Evolutionary conservation across 2,888 invertebrate genomes (phyloP), one percentile per base, ranked within the genome.

Genomic region (Cremastinae sp.): DNA sequence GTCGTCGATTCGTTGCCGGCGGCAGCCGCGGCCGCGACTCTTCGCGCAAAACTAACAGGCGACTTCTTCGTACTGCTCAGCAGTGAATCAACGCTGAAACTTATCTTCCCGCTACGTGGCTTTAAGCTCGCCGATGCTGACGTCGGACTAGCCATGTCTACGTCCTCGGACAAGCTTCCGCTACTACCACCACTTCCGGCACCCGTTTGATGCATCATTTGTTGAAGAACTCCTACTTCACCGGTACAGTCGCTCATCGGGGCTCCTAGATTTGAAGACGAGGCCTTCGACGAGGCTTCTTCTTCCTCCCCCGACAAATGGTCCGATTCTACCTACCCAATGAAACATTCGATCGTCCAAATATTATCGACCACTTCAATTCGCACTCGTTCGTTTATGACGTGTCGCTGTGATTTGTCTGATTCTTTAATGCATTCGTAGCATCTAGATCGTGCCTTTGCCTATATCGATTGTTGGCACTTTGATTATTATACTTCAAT

Each of bases 51-150:
- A 59, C 78, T 78, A 0, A 79, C 58, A 16, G 80, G 74, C 36
- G 80, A 84, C 75, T 86, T 88, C 80, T 85, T 88, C 74, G 89
- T 88, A 71, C 89, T 85, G 82, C 90, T 90, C 38, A 94, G 87
- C 18, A 94, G 86, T 0, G 94, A 92, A 89, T 94, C 94, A 56
- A 94, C 94, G 90, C 94, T 94, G 89, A 94, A 94, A 76, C 94
- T 94, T 85, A 94, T 94, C 83, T 94, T 93, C 81, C 93, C 89
- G 74, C 87, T 87, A 22, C 87, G 82, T 14, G 89, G 88, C 72
- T 89, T 89, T 51, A 89, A 78, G 66, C 86, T 87, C 45, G 89
- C 86, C 43, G 88, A 85, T 12, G 88, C 87, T 54, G 88, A 87
- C 43, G 88, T 86, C 45, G 86, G 83, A 10, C 85, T 86, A 22